Evolutionary conservation across 2,113 vertebrate species (phyloP), one percentile per base, ranked within the genome.

Genomic region (Rhineura floridana): DNA sequence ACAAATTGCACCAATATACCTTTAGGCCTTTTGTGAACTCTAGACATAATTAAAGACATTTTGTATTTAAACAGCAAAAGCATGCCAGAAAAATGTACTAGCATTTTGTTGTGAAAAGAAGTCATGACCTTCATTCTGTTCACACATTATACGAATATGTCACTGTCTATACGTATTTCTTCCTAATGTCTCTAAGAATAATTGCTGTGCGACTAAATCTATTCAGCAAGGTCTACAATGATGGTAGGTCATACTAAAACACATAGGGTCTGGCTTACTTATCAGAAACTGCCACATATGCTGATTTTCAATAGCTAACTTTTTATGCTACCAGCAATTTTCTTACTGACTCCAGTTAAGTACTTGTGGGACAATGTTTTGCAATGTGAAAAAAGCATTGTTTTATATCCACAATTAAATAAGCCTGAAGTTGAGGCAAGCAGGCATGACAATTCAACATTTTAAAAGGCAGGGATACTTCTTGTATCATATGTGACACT

Each of bases 201-300:
- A 30, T 90, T 13, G 69, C 78, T 30, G 6, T 85, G 86, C 65
- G 19, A 82, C 17, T 10, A 90, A 81, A 81, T 46, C 19, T 80
- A 36, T 87, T 81, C 36, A 72, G 86, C 89, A 84, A 9, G 6
- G 82, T 36, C 25, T 83, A 13, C n/a, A 78, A 65, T 21, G 91
- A 89, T 39, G 85, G 69, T 73, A 80, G 42, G 11, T 89, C 73
- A 0, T 1, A 86, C 4, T 48, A 83, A 50, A n/a, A 23, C 33
- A 21, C n/a, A 33, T 9, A 59, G 50, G 46, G 30, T 15, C 62
- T 13, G 79, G 90, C 0, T 55, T 69, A 76, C 78, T 84, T 33
- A 9, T 86, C 90, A 88, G 77, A 84, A 91, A 86, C 87, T 84
- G 88, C 80, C 2, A 7, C 1, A 87, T 46, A 81, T 83, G 67